Conservation (phyloP, 2,113 vertebrate species). For the Arizona elegans region DNA sequence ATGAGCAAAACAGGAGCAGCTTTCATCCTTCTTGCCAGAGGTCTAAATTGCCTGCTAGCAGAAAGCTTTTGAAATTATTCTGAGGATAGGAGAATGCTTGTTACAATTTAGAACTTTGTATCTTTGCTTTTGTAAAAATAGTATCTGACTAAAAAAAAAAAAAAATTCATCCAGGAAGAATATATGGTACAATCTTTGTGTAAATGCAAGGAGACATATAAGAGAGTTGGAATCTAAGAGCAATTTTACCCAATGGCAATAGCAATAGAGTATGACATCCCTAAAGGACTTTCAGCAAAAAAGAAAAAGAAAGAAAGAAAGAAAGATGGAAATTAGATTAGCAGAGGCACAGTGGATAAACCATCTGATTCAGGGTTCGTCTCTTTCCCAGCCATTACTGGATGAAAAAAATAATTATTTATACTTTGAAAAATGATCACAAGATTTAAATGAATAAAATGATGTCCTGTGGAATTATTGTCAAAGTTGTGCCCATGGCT, state of each 20-base stretch:
- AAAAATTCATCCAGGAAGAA: slow-evolving; percentile 14
- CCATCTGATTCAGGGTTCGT: slow-evolving; percentile 55
- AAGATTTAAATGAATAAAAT: slow-evolving; percentile 28
- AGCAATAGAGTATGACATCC: slow-evolving; percentile 41
- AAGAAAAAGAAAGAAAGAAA: neutral
- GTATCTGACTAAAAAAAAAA: slow-evolving; percentile 29
- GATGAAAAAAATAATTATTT: slow-evolving; percentile 48
- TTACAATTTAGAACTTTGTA: neutral
- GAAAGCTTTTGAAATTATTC: neutral
- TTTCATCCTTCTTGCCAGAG: neutral
- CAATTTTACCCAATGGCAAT: slow-evolving; percentile 30
- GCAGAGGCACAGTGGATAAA: slow-evolving; percentile 55
- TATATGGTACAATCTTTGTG: slow-evolving; percentile 8
- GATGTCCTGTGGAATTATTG: slow-evolving; percentile 60
- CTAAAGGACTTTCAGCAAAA: slow-evolving; percentile 41
- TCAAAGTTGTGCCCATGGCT: slow-evolving; percentile 52
- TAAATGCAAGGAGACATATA: neutral
- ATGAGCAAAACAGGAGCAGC: neutral
- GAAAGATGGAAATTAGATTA: slow-evolving; percentile 49
- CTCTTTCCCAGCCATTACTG: slow-evolving; percentile 39
- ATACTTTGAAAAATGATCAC: slow-evolving; percentile 17
- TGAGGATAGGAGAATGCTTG: neutral
- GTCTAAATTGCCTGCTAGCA: neutral
- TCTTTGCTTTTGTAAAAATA: slow-evolving; percentile 15
- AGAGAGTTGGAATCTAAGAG: slow-evolving; percentile 21